phyloP scores from a whole-genome alignment of 2,888 invertebrate genomes.

The Hyles lineata region DNA sequence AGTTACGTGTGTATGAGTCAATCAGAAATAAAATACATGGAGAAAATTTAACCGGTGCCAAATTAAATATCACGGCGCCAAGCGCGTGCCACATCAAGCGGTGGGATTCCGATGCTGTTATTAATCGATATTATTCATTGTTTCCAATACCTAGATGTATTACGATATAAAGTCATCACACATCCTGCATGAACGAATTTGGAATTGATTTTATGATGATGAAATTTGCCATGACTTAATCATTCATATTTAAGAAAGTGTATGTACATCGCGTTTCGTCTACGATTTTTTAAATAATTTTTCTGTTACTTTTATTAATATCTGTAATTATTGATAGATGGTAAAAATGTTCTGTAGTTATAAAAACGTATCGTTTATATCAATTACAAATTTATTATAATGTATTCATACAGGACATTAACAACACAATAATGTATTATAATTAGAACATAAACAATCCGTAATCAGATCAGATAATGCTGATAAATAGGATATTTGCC shows the following conservation, averaged over 20 bases:
- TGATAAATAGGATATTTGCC: not conserved
- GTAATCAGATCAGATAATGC: not conserved
- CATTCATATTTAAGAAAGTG: too few relatives aligned
- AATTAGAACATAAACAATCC: constrained; percentile 6
- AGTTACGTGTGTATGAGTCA: constrained; percentile 62
- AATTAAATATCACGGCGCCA: constrained; percentile 41
- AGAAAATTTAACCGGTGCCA: constrained; percentile 57
- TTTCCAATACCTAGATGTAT: not conserved
- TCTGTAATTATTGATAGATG: too few relatives aligned
- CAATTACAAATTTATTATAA: not conserved
- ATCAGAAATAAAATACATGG: constrained; percentile 55
- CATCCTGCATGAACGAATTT: not conserved
- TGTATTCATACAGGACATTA: constrained; percentile 3
- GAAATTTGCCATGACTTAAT: too few relatives aligned
- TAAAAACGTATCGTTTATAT: too few relatives aligned
- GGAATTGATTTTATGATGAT: not conserved
- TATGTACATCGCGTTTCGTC: too few relatives aligned
- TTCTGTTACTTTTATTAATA: too few relatives aligned
- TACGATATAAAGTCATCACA: not conserved
- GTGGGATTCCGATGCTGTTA: constrained; percentile 31
- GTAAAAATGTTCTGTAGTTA: too few relatives aligned
- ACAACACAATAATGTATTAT: not conserved
- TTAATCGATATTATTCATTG: constrained; percentile 28
- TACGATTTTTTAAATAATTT: too few relatives aligned
- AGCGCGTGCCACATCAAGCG: constrained; percentile 36